These are phyloP conservation scores for Copidosoma floridanum DNA, from an alignment of 1,140 invertebrate genomes.

Conservation along the genomic window DNA sequence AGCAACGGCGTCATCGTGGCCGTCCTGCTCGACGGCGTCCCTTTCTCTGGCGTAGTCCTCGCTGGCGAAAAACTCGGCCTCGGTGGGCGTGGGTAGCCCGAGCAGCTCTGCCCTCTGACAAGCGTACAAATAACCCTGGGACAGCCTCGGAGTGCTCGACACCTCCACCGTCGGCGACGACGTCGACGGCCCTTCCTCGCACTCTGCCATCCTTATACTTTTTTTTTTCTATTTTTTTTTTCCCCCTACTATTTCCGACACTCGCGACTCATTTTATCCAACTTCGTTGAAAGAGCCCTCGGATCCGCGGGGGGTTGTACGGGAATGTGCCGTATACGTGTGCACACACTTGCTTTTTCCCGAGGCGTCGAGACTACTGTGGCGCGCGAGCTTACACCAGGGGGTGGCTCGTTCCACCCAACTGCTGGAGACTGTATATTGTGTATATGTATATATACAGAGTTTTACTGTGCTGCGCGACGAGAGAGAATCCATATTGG, in stretches of 20 bases:
- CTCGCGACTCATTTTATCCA: too few species aligned
- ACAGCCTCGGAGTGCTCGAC: slow-evolving; percentile 27
- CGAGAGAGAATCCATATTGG: slow-evolving; percentile 41
- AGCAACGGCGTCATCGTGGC: slow-evolving; percentile 30
- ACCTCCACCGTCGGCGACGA: neutral
- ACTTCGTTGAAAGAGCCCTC: neutral
- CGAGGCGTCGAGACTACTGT: too few species aligned
- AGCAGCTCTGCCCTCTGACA: slow-evolving; percentile 72
- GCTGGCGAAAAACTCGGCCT: slow-evolving; percentile 63
- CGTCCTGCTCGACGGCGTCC: slow-evolving; percentile 26
- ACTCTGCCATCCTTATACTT: neutral
- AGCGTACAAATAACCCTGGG: slow-evolving; percentile 65
- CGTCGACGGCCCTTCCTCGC: neutral
- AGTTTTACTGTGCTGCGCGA: too few species aligned
- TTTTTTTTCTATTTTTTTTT: neutral
- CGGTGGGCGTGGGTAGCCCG: slow-evolving; percentile 64
- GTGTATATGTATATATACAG: neutral
- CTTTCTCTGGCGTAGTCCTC: slow-evolving; percentile 32
- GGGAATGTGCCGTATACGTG: too few species aligned
- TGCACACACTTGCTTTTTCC: too few species aligned
- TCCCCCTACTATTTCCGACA: neutral
- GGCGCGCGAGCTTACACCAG: too few species aligned
- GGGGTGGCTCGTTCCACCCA: too few species aligned
- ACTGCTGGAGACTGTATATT: too few species aligned
- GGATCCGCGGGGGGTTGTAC: too few species aligned